Evolutionary conservation across 2,888 invertebrate genomes (phyloP), one percentile per base, ranked within the genome.

Genomic region (Elmis aenea): DNA sequence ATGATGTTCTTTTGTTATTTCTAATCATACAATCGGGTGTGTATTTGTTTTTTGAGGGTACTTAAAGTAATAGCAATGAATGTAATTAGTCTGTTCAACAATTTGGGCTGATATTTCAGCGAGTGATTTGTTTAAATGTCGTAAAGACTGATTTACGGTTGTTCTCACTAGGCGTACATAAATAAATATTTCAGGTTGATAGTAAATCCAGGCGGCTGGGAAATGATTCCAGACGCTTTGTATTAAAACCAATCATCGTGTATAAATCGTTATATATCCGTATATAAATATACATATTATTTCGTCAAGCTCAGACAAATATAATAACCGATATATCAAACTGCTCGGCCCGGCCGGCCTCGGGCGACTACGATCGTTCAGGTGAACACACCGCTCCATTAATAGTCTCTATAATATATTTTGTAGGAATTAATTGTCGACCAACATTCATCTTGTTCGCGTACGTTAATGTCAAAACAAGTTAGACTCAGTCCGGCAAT

Each of bases 381-480:
- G 62, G 62, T 62, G 62, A 61, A 57, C 52, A n/a, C 18, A 54
- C 48, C 48, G 38, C 48, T 23, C 41, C 45, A 52, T 57, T 57
- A 58, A 60, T 60, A 57, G 57, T 52, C 55, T 50, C 47, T 46
- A 53, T 59, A 59, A 61, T 61, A 60, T 58, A 59, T 60, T 61
- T 60, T 50, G 58, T 57, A 49, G 57, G 52, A 60, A 62, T 61
- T 62, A 62, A 62, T 62, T 62, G 61, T 62, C 57, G 55, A 49
- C 49, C 52, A 51, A 52, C 57, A 56, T 62, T 59, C 59, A 59
- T 62, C 61, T 61, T 55, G 49, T 46, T 49, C 45, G 50, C 51
- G 53, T 51, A 55, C 55, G 56, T 57, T 59, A 54, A 55, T 51
- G 59, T 61, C 59, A 57, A 58, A 61, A 59, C 58, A 55, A 55